Evolutionary conservation across 2,797 vertebrate genomes (phyloP).

Genomic region (Remorina albescens): DNA sequence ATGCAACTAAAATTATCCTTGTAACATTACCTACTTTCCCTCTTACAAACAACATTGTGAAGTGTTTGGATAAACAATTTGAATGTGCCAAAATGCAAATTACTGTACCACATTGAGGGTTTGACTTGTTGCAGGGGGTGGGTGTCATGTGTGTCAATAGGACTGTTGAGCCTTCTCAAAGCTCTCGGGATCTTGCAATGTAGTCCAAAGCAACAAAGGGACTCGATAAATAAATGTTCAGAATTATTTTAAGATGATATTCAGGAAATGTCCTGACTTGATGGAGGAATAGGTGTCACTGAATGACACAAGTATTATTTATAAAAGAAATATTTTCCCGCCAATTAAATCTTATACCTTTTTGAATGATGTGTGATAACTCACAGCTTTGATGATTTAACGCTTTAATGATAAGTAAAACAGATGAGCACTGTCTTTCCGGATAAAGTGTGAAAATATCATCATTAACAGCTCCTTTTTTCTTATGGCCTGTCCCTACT

Average conservation of each 20-base stretch:
- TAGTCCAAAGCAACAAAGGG: constrained; percentile 50
- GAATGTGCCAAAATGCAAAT: constrained; percentile 27
- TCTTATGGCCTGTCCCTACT: not conserved
- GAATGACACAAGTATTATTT: not conserved
- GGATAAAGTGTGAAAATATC: not conserved
- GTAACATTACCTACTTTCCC: not conserved
- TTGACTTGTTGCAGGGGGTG: constrained; percentile 39
- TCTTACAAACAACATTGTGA: constrained; percentile 5
- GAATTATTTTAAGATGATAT: constrained; percentile 43
- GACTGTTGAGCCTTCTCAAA: constrained; percentile 50
- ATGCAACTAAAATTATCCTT: not conserved
- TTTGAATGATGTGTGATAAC: not conserved
- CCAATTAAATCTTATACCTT: not conserved
- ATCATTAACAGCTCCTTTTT: not conserved
- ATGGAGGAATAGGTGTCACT: constrained; percentile 19
- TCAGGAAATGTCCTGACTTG: constrained; percentile 17
- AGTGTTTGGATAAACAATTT: constrained; percentile 14
- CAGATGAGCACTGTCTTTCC: not conserved
- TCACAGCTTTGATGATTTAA: not conserved
- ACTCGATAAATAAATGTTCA: constrained; percentile 61
- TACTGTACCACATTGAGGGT: constrained; percentile 27
- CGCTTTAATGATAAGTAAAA: too few species aligned
- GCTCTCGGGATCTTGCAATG: constrained; percentile 48
- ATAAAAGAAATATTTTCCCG: not conserved
- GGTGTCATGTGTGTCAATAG: constrained; percentile 55